Base-by-base conservation (phyloP, 1,140 invertebrate species). In the Diorhabda carinulata region DNA sequence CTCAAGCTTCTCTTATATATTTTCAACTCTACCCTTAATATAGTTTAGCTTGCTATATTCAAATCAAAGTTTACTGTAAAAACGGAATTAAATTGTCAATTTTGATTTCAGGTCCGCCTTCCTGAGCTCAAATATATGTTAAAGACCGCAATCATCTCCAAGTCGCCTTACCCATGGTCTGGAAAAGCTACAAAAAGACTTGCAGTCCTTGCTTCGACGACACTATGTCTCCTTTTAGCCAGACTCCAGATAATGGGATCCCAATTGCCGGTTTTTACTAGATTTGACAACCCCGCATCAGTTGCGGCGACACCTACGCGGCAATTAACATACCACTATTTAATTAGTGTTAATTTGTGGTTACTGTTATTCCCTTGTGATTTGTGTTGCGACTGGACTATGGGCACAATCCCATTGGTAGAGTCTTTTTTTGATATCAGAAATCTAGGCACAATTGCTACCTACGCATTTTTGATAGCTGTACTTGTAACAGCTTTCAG, bases 381-480 rank as follows among this genome's bases (percentile, higher is more conserved):
- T 75, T 86, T 98, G 9, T 98, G 96, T 84, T 98, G 96, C 82
- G 97, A 98, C 84, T 98, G 96, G 96, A 98, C 96, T 58, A 98
- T 98, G 97, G 96, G 95, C 47, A 98, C 96, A 43, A 91, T 98
- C 64, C 93, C 95, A 0, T 79, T 98, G 7, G 84, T 98, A 7
- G 87, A 90, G 68, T 90, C 89, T 47, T 87, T 96, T 74, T 71
- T 85, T 1, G 97, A 98, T 83, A 77, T 85, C 2, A 85, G 97
- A 47, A 98, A 98, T 84, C 71, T 97, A n/a, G 87, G 89, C 3
- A 98, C 95, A 0, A 5, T 96, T 2, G 82, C 84, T 0, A 88
- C 93, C 47, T 93, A 93, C 74, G 73, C 82, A 0, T 85, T 84
- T 5, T 75, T 97, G 3, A 76, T 85, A 9, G 84, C 86, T 63